Evolutionary conservation across 2,113 vertebrate species (phyloP), one percentile per base, ranked within the genome.

Genomic region (Etheostoma spectabile): DNA sequence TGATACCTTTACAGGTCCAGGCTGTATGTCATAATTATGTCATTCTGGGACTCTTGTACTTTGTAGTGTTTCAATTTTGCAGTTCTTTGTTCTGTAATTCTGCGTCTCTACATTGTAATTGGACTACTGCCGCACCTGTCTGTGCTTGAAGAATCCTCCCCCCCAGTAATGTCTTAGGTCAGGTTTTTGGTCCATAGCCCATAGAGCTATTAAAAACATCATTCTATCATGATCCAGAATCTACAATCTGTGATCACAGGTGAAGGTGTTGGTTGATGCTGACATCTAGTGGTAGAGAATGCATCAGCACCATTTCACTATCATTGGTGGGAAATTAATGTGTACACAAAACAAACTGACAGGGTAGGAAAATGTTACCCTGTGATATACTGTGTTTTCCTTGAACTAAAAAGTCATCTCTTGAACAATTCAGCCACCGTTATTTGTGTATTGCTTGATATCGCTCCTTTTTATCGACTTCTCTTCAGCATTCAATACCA

Each of bases 271-370:
- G 88, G 81, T 56, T 85, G 76, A 82, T 90, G 81, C 85, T 92
- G 92, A 89, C 92, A 92, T 90, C 92, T 92, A 89, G 91, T 93
- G 92, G 92, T 56, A 3, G 24, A 27, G 48, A 62, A 33, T 3
- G 22, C 69, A 84, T 22, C 76, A 55, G 52, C 89, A 77, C 11
- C 16, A 10, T 51, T 4, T 42, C 0, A 42, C 21, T 21, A 51
- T 49, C 67, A 48, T 2, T 51, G 61, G 5, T 75, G 22, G 69
- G 30, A 19, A 57, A 73, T 62, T 3, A 53, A 77, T 59, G 52
- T 60, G 1, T 1, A 18, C 15, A 49, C 1, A 38, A 53, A 77
- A 55, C 8, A 21, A 42, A 46, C 13, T 38, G 48, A 49, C 16
- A 1, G 8, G 11, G 5, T 8, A 3, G 14, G 60, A 51, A 6